A percentile compares a stretch with the other conserved stretches of the same genome.
Evolutionary conservation across 1,140 invertebrate species (phyloP).

Genomic region (Leucophenga varia): DNA sequence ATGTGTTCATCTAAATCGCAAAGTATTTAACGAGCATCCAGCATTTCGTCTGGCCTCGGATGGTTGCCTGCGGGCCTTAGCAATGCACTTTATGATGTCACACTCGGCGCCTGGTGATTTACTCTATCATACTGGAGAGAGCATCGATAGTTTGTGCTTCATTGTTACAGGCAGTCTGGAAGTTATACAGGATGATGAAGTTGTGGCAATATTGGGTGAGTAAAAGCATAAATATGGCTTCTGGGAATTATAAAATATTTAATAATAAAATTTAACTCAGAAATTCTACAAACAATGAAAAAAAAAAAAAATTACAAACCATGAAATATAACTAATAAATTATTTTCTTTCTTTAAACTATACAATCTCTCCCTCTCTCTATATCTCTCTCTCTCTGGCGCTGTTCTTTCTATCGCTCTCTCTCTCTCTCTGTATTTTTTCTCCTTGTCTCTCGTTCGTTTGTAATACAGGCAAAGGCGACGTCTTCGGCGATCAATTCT

Average conservation of each 20-base stretch:
- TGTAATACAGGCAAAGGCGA: conserved; percentile 84
- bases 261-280: no score
- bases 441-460: background rate
- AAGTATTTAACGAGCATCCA: conserved; percentile 99
- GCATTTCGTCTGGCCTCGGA: conserved; percentile 97
- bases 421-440: background rate
- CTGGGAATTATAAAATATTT: no score
- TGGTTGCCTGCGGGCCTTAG: conserved; percentile 94
- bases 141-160: conserved; percentile 97
- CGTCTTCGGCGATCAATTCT: conserved; percentile 99
- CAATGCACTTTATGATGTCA: conserved; percentile 99
- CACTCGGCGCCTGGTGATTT: conserved; percentile 95
- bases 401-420: background rate
- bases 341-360: no score
- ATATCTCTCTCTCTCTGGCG: background rate
- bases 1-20: conserved; percentile 98
- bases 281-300: no score
- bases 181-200: conserved; percentile 99
- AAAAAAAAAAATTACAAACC: no score
- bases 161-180: conserved; percentile 98
- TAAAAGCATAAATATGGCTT: no score
- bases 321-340: no score
- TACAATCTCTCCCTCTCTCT: no score
- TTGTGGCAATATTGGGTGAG: conserved; percentile 96
- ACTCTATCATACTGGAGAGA: conserved; percentile 96